phyloP scores from a whole-genome alignment of 2,113 vertebrate species.

The Ctenodactylus gundi region DNA sequence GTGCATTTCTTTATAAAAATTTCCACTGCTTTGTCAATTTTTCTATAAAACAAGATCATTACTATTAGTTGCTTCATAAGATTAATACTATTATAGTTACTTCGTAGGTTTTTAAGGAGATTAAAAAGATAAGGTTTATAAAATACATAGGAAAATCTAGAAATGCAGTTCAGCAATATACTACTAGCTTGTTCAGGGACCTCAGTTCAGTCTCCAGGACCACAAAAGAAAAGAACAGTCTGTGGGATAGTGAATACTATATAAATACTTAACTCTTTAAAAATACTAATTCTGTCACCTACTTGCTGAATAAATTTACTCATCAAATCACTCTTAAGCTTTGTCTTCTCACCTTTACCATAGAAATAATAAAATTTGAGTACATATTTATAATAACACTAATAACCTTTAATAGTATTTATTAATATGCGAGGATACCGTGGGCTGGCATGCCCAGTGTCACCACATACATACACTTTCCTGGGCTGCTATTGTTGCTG shows the following conservation, averaged over 20 bases:
- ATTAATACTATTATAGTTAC: background rate
- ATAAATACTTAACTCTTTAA: background rate
- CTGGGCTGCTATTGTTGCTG: background rate
- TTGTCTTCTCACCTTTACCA: background rate
- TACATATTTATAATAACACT: background rate
- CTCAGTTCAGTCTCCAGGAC: no score
- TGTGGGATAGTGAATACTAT: background rate
- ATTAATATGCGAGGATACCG: background rate
- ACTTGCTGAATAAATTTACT: background rate
- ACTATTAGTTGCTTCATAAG: background rate
- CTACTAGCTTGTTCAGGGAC: no score
- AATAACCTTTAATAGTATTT: background rate
- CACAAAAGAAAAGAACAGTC: no score
- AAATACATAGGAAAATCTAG: no score
- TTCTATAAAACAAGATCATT: background rate
- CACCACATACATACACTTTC: background rate
- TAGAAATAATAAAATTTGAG: background rate
- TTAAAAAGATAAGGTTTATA: slow-evolving; percentile 8
- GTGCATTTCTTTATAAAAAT: background rate
- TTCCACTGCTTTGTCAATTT: background rate
- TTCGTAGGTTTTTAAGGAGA: background rate
- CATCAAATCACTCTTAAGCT: background rate
- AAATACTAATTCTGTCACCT: background rate
- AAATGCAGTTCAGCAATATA: no score
- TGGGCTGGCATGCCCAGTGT: background rate